Evolutionary conservation across 2,113 vertebrate genomes (phyloP).

Genomic region (Periophthalmus modestus): DNA sequence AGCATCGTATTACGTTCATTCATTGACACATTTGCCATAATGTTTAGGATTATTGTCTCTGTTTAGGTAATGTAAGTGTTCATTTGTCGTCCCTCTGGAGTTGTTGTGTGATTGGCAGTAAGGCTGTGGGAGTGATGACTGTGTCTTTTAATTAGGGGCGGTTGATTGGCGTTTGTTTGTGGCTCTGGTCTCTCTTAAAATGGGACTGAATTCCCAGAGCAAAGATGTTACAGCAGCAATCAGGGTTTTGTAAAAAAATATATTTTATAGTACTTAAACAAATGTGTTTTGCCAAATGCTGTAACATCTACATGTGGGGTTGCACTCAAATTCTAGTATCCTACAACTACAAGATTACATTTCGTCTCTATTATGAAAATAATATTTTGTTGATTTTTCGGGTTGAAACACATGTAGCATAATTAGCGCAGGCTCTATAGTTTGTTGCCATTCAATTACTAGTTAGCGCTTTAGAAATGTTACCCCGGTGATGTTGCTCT

Average conservation of each 20-base stretch:
- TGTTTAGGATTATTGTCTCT: not conserved
- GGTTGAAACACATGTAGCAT: not conserved
- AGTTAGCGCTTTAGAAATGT: not conserved
- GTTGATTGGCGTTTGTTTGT: slow-evolving; percentile 16
- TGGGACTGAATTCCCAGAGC: not conserved
- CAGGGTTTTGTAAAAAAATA: not conserved
- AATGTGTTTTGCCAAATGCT: too few species aligned
- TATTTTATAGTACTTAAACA: not conserved
- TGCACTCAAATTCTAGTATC: not conserved
- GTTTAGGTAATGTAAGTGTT: not conserved
- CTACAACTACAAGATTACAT: not conserved
- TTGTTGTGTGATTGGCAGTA: slow-evolving; percentile 16
- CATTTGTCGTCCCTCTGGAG: slow-evolving; percentile 2
- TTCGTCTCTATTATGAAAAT: not conserved
- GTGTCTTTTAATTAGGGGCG: slow-evolving; percentile 9
- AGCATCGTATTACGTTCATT: not conserved
- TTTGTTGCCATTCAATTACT: not conserved
- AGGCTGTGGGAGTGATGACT: slow-evolving; percentile 27
- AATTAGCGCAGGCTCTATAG: not conserved
- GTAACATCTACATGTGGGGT: not conserved
- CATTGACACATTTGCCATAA: not conserved
- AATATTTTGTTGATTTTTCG: not conserved
- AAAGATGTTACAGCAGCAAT: not conserved
- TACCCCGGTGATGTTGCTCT: not conserved
- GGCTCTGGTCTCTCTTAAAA: not conserved